Base-by-base conservation (phyloP, 2,797 vertebrate genomes). In the Dallia pectoralis region DNA sequence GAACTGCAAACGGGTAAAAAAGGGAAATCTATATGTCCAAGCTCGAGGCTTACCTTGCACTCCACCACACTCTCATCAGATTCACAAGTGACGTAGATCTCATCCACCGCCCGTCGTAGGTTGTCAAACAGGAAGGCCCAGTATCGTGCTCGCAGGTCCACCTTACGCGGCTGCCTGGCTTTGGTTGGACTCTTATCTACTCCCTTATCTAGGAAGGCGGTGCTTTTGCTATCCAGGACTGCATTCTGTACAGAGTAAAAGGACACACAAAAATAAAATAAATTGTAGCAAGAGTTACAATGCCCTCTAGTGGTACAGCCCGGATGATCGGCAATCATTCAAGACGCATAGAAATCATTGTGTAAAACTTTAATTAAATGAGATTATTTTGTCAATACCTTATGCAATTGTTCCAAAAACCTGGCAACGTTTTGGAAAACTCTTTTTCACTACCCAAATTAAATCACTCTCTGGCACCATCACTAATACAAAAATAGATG, bases 51-150 rank as follows among this genome's bases (percentile, higher is more conserved):
- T 82, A 99, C 98, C 96, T 95, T 98, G 92, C 98, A 99, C 79
- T 99, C 97, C 29, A 99, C 96, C n/a, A 99, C 98, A 0, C 98
- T 99, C 92, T 99, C 96, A 81, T 99, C 97, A 0, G 97, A 98
- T 85, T 99, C 97, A 79, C 97, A 99, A 0, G 97, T 99, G 74
- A 98, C 97, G 0, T 99, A 99, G 85, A 99, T 99, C 77, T 99
- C 97, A 64, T 98, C 98, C 15, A 99, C 98, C 0, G 98, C 97
- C 16, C 97, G 90, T 2, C 98, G 93, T 67, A 99, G 93, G 80
- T 99, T 99, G 85, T 99, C 98, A 16, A 99, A 99, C 16, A 99
- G 96, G 80, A 99, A 99, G 0, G 98, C 98, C 98, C 98, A 99
- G 86, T 99, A 99, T 15, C 97, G 94, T 0, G 97, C 97, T 73